Evolutionary conservation across 2,797 vertebrate species (phyloP), one percentile per base, ranked within the genome.

Genomic region (Vultur gryphus): DNA sequence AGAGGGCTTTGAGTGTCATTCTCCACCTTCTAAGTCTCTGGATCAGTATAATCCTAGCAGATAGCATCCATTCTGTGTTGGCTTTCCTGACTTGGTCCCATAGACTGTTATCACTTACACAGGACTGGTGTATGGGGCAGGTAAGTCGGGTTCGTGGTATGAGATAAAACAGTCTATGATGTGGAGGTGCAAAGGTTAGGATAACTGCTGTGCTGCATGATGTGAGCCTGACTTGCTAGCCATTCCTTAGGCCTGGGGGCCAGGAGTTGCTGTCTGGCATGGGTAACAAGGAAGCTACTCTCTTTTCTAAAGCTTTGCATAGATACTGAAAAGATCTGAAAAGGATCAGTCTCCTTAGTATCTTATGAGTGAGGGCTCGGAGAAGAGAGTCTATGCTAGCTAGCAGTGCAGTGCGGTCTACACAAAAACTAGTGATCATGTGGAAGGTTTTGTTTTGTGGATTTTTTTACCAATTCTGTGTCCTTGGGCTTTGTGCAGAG

Each of bases 121-220:
- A 33, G 26, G 24, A 35, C 29, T 62, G 14, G 7, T 54, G 20
- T 54, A 51, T 78, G 35, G 19, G 12, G 10, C 6, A 13, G 5
- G 1, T 73, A 26, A 13, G 7, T 73, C 0, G 0, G 17, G 10
- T 75, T 46, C 78, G 33, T 59, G 52, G 20, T 71, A 33, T 13
- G 57, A 37, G 7, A 61, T 84, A 41, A 89, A 89, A 46, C 1
- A 0, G 9, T 52, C 57, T 64, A 1, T 16, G 8, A 51, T 75
- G 8, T 48, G n/a, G n/a, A 57, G 5, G 6, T 64, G 58, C 49
- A 71, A 78, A 71, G 7, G 8, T 16, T 71, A 58, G 66, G 49
- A 16, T 41, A 65, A 57, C 18, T 72, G 29, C 35, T 78, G 37
- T 66, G 55, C 59, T 76, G 26, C 25, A 4, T 49, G 23, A 4